Evolutionary conservation across 2,113 vertebrate genomes (phyloP).

Genomic region (Sprattus sprattus): DNA sequence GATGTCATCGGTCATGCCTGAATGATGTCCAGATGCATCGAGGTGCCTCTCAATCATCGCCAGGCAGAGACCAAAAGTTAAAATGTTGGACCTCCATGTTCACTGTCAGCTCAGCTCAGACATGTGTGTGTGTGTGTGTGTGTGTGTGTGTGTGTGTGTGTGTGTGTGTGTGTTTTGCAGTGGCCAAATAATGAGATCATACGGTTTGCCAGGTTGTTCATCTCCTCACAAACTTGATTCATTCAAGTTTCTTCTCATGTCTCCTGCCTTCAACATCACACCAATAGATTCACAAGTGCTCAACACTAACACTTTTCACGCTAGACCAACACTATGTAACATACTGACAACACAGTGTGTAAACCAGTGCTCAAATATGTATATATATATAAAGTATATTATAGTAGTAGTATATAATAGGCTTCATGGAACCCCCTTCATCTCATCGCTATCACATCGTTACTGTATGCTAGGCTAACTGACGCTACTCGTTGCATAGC

Average conservation of each 20-base stretch:
- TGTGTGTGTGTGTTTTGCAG: neutral
- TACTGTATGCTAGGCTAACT: neutral
- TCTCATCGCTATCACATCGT: neutral
- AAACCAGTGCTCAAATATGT: no score
- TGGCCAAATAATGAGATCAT: neutral
- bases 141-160: neutral
- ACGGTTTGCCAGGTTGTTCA: neutral
- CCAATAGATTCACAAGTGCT: no score
- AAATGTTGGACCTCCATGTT: neutral
- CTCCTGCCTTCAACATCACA: no score
- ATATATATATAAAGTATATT: no score
- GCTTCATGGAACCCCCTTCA: neutral
- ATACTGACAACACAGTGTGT: no score
- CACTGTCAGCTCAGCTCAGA: neutral
- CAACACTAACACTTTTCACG: no score
- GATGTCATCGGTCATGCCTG: neutral
- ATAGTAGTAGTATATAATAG: neutral
- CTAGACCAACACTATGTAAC: no score
- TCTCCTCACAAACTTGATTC: neutral
- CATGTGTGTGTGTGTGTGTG: neutral
- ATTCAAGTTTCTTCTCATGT: no score
- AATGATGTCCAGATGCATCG: neutral
- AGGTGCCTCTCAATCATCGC: neutral
- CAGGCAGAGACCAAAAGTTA: neutral
- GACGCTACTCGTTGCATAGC: neutral